A percentile compares a stretch with the other conserved stretches of the same genome.
Conservation (phyloP, 2,888 invertebrate species). For the Strigamia transsilvanica region DNA sequence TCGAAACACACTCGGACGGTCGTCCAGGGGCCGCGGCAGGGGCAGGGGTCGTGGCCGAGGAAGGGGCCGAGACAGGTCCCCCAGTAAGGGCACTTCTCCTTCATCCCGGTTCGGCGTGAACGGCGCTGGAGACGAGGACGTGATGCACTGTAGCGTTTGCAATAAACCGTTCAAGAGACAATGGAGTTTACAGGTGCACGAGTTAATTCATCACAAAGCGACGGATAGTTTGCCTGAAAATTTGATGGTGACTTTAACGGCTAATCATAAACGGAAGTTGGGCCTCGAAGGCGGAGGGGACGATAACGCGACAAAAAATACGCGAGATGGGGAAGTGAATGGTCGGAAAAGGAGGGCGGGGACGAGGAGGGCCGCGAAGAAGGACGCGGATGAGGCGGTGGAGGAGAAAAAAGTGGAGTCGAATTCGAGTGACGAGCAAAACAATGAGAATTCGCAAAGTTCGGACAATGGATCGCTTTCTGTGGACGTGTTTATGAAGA, state of each 20-base stretch:
- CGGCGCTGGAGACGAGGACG: background rate
- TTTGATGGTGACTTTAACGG: conserved; percentile 32
- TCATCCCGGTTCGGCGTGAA: background rate
- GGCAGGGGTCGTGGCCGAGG: conserved; percentile 53
- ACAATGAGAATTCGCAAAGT: conserved; percentile 51
- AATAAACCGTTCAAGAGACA: conserved; percentile 53
- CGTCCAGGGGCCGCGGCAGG: conserved; percentile 51
- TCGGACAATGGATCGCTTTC: conserved; percentile 51
- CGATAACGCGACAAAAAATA: background rate
- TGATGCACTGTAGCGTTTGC: conserved; percentile 52
- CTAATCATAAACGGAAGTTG: conserved; percentile 44
- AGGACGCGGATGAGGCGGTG: background rate
- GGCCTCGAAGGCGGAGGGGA: conserved; percentile 15
- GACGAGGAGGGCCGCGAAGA: background rate
- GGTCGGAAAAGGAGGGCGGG: background rate
- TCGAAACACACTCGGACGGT: background rate
- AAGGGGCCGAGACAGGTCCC: background rate
- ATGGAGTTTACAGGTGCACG: conserved; percentile 53
- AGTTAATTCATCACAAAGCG: conserved; percentile 51
- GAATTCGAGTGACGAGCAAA: conserved; percentile 48
- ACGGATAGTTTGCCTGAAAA: conserved; percentile 50
- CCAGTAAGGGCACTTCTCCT: background rate
- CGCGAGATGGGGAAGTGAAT: background rate
- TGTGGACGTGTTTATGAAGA: conserved; percentile 1
- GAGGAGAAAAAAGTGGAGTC: background rate